Base-by-base conservation (phyloP, 2,113 vertebrate genomes). In the Eudorcas thomsonii region DNA sequence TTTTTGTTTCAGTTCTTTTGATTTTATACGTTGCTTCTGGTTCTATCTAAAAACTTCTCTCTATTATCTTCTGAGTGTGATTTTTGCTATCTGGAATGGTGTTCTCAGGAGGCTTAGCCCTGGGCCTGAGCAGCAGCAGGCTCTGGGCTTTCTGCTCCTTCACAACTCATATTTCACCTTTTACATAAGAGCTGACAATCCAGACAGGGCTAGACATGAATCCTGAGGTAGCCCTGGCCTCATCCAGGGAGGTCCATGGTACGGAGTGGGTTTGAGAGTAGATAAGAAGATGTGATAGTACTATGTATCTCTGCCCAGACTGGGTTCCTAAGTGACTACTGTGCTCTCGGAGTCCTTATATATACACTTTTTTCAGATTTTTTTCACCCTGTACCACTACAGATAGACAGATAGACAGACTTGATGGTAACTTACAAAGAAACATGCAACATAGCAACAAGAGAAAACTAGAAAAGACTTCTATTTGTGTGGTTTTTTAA, bases 21-120 rank as follows among this genome's bases (percentile, higher is more conserved):
- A 62, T 48, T 90, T 62, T 50, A 55, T 13, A 74, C 9, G 7
- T n/a, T 13, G 45, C 36, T 92, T 90, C 67, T 86, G 25, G 52
- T 91, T 84, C 62, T 95, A 71, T 87, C 48, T 67, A 26, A 43
- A 14, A 59, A n/a, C 25, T 21, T 92, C 16, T n/a, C 59, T 77
- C 74, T 64, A 55, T 57, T 80, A 28, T 59, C 33, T 21, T 54
- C 92, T 60, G 87, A 88, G 30, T 26, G 1, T 43, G 36, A 96
- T 9, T 3, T 96, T 91, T 78, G 30, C 12, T 82, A 3, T 93
- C 21, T 62, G 54, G 55, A 57, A 45, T 60, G 52, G 13, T 50
- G 48, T 97, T 74, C n/a, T 84, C 43, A 57, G 26, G 26, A 81
- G 55, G 19, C 21, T 26, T 33, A 50, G 7, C 17, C 12, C 50